Conservation (phyloP, 2,797 vertebrate species). For the Ataeniobius toweri region DNA sequence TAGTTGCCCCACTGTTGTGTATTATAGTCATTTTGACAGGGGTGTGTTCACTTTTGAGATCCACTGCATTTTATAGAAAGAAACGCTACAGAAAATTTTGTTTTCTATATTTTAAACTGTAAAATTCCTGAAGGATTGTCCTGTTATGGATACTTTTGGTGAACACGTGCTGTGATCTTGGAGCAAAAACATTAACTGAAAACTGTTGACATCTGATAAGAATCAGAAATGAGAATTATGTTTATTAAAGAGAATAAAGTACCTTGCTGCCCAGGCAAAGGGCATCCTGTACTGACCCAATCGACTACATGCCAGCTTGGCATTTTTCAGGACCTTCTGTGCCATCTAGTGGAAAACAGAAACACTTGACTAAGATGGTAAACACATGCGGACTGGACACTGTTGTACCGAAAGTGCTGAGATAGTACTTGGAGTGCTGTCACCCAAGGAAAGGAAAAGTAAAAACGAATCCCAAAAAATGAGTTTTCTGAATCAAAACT, state of each 20-base stretch:
- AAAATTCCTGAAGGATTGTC: neutral
- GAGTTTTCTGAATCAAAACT: conserved; percentile 37
- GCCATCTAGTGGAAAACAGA: conserved; percentile 84
- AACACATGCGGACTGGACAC: conserved; percentile 3
- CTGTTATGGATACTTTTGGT: neutral
- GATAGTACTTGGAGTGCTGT: conserved; percentile 6
- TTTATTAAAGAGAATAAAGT: conserved; percentile 37
- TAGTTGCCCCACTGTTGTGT: no score
- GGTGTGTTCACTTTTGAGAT: no score
- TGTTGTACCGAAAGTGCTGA: neutral
- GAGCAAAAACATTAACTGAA: neutral
- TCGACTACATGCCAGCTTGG: conserved; percentile 93
- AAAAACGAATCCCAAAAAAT: conserved; percentile 12
- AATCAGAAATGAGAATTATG: neutral
- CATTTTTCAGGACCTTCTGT: conserved; percentile 97
- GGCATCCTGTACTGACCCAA: conserved; percentile 97
- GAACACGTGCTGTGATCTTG: neutral
- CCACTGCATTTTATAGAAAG: no score
- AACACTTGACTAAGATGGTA: conserved; percentile 21
- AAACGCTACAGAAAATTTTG: neutral
- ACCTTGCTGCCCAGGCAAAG: conserved; percentile 98
- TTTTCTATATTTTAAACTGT: neutral
- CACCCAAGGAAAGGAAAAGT: conserved; percentile 18
- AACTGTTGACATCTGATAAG: neutral
- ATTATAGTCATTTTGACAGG: no score